Percentiles rank a stretch among this genome's conserved stretches.
These are phyloP conservation scores for Nematostella vectensis DNA, from an alignment of 92 coral and sea anemone species.

Conservation along the genomic window DNA sequence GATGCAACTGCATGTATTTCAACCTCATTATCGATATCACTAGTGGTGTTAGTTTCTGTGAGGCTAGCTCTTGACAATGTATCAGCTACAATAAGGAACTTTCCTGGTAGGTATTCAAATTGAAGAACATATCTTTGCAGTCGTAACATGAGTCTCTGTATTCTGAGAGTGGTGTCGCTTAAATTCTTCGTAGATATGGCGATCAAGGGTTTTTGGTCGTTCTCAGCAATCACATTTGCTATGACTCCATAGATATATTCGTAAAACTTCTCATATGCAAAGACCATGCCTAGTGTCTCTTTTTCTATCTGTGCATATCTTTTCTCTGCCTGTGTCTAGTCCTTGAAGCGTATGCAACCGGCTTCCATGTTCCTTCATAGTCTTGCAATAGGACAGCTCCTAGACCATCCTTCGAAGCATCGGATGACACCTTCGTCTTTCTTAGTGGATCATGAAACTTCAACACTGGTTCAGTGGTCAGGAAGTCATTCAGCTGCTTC, in stretches of 20 bases:
- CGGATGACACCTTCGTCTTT: conserved; percentile 15
- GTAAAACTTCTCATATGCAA: conserved; percentile 25
- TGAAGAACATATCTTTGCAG: conserved; percentile 29
- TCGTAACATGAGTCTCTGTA: conserved; percentile 20
- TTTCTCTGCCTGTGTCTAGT: conserved; percentile 17
- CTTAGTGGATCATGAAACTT: conserved; percentile 24
- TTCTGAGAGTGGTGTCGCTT: no score
- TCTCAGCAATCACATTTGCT: conserved; percentile 24
- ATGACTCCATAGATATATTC: conserved; percentile 23
- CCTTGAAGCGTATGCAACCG: conserved; percentile 42
- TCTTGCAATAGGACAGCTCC: conserved; percentile 31
- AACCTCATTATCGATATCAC: background rate
- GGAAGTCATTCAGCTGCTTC: conserved; percentile 15
- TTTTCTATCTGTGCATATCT: no score
- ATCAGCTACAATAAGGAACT: no score
- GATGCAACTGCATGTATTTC: background rate
- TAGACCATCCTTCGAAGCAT: no score
- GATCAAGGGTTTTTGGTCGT: conserved; percentile 44
- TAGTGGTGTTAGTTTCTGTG: no score
- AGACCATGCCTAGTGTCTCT: conserved; percentile 26
- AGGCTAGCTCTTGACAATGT: conserved; percentile 20
- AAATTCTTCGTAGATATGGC: no score
- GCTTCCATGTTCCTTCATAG: conserved; percentile 23
- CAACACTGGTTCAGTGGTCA: conserved; percentile 23
- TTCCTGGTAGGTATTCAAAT: conserved; percentile 19